Evolutionary conservation across 2,888 invertebrate genomes (phyloP).

Genomic region (Hirudinaria manillensis): DNA sequence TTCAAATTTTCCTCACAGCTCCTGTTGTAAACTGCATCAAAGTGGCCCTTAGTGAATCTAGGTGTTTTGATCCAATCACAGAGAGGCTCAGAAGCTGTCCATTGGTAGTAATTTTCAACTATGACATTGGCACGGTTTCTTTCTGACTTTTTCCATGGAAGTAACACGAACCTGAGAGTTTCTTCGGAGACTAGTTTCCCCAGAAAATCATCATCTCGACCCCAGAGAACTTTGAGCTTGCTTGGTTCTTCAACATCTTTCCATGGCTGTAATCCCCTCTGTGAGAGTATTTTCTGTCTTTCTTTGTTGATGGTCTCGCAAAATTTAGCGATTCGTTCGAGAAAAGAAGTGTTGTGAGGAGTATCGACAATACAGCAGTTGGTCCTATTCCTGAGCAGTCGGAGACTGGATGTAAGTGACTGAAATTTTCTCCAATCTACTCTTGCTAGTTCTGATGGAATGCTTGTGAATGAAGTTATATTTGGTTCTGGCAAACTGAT

Average conservation of each 20-base stretch:
- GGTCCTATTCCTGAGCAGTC: neutral
- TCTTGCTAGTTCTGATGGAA: neutral
- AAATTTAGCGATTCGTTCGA: constrained; percentile 24
- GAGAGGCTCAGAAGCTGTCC: constrained; percentile 37
- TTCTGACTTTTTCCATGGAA: constrained; percentile 33
- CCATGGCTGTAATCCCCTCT: constrained; percentile 23
- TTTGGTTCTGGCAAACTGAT: too few relatives aligned
- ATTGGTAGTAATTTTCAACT: constrained; percentile 35
- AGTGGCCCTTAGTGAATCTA: constrained; percentile 39
- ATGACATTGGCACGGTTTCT: constrained; percentile 34
- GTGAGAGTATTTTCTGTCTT: constrained; percentile 29
- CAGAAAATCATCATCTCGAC: constrained; percentile 37
- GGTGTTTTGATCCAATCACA: constrained; percentile 37
- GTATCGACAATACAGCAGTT: neutral
- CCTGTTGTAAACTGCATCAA: constrained; percentile 39
- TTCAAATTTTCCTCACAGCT: constrained; percentile 31
- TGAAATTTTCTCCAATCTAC: neutral
- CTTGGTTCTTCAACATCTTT: constrained; percentile 25
- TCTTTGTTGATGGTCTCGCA: constrained; percentile 28
- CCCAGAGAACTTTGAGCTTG: constrained; percentile 37
- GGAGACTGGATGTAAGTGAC: neutral
- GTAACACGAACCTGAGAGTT: constrained; percentile 32
- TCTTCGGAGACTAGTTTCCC: constrained; percentile 28
- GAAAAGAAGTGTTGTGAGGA: constrained; percentile 22
- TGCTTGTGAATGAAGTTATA: neutral